Conservation (phyloP, 2,113 vertebrate species). For the Elephas maximus region DNA sequence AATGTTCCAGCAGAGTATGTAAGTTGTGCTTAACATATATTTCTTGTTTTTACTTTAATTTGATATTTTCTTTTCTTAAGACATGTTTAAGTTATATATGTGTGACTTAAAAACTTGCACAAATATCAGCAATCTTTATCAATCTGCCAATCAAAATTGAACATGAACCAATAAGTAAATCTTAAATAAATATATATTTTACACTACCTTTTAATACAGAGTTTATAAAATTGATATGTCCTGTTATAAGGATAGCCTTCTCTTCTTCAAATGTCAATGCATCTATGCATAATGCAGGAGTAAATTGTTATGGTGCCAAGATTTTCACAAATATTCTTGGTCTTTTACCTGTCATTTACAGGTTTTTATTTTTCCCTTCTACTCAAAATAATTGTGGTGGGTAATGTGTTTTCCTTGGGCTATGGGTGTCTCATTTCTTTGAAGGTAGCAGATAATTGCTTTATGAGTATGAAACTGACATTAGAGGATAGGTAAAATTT, state of each 20-base stretch:
- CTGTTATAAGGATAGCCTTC: not conserved
- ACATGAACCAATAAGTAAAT: constrained; percentile 20
- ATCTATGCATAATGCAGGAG: not conserved
- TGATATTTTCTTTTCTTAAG: not conserved
- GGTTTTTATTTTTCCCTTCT: not conserved
- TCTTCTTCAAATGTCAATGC: not conserved
- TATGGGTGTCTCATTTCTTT: not conserved
- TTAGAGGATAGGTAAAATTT: not conserved
- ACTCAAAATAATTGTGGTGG: not conserved
- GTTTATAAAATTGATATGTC: not conserved
- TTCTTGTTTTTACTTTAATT: not conserved
- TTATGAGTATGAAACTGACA: not conserved
- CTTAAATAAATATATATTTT: not conserved
- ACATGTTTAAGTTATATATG: not conserved
- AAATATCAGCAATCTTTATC: not conserved
- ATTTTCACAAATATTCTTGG: not conserved
- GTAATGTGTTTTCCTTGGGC: not conserved
- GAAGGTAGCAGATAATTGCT: not conserved
- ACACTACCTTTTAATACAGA: not conserved
- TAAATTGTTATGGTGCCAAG: not conserved
- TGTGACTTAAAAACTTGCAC: not conserved
- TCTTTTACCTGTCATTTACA: not conserved
- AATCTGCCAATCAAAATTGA: not conserved
- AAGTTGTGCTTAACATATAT: not conserved
- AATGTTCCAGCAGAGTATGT: not conserved